These are phyloP conservation scores for Leptura quadrifasciata DNA, from an alignment of 2,888 invertebrate genomes.

Conservation along the genomic window DNA sequence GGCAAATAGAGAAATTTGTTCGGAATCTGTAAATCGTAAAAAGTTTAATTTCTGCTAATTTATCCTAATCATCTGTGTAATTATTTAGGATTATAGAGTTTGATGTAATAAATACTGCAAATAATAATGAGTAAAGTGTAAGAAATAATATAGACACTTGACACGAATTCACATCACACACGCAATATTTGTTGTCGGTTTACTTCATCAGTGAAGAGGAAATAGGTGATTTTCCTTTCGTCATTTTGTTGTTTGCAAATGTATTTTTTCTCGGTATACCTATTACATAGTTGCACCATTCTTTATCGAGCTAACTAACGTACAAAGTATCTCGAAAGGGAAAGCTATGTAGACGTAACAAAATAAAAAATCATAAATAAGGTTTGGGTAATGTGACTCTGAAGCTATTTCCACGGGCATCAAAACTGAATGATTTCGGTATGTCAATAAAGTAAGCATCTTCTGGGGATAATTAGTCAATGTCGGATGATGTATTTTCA, in stretches of 20 bases:
- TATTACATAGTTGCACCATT: background rate
- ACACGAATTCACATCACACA: background rate
- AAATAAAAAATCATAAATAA: too few species aligned
- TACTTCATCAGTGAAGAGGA: background rate
- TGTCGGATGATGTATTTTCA: too few species aligned
- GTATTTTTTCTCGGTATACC: constrained; percentile 5
- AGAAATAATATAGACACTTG: background rate
- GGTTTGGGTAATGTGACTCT: too few species aligned
- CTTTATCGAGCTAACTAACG: background rate
- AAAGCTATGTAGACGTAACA: too few species aligned
- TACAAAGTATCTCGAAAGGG: too few species aligned
- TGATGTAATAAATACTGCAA: background rate
- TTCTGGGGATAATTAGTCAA: too few species aligned
- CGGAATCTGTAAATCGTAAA: constrained; percentile 5
- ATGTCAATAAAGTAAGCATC: too few species aligned
- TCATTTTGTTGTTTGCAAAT: background rate
- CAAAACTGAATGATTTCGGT: too few species aligned
- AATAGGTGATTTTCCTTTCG: constrained; percentile 14
- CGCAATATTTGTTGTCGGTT: background rate
- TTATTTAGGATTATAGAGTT: constrained; percentile 2
- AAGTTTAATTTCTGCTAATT: background rate
- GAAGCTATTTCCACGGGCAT: too few species aligned
- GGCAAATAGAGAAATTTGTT: constrained; percentile 31
- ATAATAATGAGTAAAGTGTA: background rate
- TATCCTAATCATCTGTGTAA: background rate